phyloP scores from a whole-genome alignment of 2,797 vertebrate species.

The Melopsittacus undulatus region DNA sequence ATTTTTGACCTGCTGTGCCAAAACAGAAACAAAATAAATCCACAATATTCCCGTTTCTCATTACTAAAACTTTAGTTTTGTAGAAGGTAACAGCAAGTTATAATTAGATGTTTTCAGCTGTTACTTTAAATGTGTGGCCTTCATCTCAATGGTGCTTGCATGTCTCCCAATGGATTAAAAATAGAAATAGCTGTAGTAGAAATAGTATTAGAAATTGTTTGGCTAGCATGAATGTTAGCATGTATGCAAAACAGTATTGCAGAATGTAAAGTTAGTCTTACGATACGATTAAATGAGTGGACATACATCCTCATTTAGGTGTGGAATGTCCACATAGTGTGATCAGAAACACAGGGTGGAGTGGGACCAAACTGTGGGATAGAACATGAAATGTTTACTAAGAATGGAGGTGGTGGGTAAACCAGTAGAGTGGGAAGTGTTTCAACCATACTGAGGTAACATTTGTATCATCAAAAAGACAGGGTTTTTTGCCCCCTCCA shows the following conservation, averaged over 20 bases:
- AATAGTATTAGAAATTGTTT: background rate
- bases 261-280: background rate
- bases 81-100: slow-evolving; percentile 15
- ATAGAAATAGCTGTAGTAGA: slow-evolving; percentile 32
- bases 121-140: slow-evolving; percentile 12
- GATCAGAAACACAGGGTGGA: background rate
- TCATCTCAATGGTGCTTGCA: background rate
- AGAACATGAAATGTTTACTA: background rate
- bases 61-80: background rate
- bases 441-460: background rate
- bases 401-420: fast-evolving
- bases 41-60: background rate
- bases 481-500: fast-evolving
- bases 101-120: slow-evolving; percentile 48
- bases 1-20: background rate
- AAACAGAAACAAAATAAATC: background rate
- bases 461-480: background rate
- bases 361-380: background rate
- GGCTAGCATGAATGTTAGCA: background rate
- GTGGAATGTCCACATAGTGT: background rate
- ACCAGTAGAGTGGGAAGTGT: background rate
- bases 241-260: background rate
- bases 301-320: background rate
- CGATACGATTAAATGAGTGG: background rate
- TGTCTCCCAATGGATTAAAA: slow-evolving; percentile 30